phyloP scores from a whole-genome alignment of 1,140 invertebrate species.

The Aphelinus atriplicis region DNA sequence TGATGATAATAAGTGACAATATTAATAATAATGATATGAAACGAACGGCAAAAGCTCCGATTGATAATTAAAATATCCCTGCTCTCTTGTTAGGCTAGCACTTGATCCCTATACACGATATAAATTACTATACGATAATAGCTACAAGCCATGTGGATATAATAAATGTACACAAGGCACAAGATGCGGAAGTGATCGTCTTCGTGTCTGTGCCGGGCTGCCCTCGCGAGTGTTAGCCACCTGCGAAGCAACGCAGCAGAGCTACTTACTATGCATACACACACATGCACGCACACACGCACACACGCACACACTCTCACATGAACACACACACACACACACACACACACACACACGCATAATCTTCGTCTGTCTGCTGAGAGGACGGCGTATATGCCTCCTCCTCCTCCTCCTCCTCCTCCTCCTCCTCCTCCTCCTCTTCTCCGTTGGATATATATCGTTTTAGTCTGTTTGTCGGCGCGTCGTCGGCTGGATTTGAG shows the following conservation, averaged over 20 bases:
- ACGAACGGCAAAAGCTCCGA: slow-evolving; percentile 10
- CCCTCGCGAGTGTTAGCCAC: background rate
- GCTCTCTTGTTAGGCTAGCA: background rate
- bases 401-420: background rate
- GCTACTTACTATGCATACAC: slow-evolving; percentile 18
- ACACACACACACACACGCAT: no score
- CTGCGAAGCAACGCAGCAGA: background rate
- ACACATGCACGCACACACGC: no score
- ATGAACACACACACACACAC: no score
- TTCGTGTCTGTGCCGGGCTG: slow-evolving; percentile 9
- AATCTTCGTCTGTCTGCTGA: no score
- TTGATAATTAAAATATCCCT: slow-evolving; percentile 13
- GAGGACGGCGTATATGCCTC: no score
- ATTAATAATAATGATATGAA: background rate
- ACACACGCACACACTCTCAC: no score
- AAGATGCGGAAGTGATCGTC: slow-evolving; percentile 19
- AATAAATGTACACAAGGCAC: slow-evolving; percentile 29
- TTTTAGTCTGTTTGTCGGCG: no score
- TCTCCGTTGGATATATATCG: background rate
- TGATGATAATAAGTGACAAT: background rate
- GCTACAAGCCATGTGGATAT: slow-evolving; percentile 32
- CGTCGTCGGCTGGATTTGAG: background rate
- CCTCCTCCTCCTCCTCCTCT: background rate
- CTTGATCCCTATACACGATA: slow-evolving; percentile 20
- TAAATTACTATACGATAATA: slow-evolving; percentile 37